phyloP scores from a whole-genome alignment of 2,113 vertebrate species.

The Daphoenositta chrysoptera region DNA sequence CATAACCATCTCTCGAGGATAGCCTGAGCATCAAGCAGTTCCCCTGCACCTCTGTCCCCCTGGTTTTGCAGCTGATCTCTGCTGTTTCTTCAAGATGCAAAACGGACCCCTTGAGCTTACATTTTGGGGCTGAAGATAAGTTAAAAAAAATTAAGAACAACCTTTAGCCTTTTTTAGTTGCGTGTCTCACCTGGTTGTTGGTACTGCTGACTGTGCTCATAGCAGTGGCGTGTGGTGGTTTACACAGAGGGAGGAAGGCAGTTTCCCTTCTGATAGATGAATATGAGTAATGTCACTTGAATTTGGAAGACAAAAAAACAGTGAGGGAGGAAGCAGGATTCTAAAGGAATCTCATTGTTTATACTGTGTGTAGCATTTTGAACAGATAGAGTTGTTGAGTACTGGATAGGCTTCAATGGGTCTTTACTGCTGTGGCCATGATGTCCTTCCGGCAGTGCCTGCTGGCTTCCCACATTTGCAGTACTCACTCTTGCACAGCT shows the following conservation, averaged over 20 bases:
- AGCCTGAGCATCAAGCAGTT: background rate
- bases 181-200: background rate
- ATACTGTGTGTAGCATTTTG: background rate
- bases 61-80: background rate
- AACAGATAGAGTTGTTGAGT: background rate
- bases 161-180: background rate
- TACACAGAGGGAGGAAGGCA: slow-evolving; percentile 3
- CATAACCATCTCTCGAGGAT: background rate
- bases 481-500: background rate
- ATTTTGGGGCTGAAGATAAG: background rate
- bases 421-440: background rate
- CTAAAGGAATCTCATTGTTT: background rate
- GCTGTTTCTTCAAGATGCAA: background rate
- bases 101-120: background rate
- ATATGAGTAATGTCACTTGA: background rate
- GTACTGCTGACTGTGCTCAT: background rate
- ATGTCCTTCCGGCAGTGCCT: background rate
- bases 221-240: background rate
- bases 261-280: background rate
- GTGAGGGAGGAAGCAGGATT: background rate
- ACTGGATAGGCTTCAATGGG: background rate
- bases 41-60: background rate
- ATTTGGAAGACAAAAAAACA: background rate
- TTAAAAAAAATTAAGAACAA: background rate
- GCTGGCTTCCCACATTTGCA: background rate